A percentile compares a stretch with the other conserved stretches of the same genome.
These are phyloP conservation scores for Melanotus villosus DNA, from an alignment of 2,888 invertebrate species.

Conservation along the genomic window DNA sequence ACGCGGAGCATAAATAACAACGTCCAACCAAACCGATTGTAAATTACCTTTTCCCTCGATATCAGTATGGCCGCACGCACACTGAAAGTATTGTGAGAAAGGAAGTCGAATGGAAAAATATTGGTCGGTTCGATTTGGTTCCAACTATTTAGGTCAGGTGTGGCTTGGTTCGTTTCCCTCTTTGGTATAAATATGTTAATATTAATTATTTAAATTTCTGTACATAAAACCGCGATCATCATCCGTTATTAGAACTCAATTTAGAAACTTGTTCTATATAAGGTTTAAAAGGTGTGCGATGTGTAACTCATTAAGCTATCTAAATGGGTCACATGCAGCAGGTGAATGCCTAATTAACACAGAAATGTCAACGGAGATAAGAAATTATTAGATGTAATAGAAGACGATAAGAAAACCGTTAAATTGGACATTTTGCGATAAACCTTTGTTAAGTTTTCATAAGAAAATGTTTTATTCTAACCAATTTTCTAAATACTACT, in stretches of 20 bases:
- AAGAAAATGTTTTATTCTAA: too few species aligned
- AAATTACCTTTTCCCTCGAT: slow-evolving; percentile 13
- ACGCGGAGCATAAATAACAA: slow-evolving; percentile 1
- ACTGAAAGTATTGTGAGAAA: slow-evolving; percentile 4
- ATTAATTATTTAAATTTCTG: background rate
- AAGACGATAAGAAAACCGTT: too few species aligned
- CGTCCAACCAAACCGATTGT: background rate
- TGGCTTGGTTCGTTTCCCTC: background rate
- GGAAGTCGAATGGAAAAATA: slow-evolving; percentile 13
- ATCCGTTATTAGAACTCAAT: background rate
- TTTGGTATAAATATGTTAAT: background rate
- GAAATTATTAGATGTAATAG: too few species aligned
- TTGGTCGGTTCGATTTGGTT: background rate
- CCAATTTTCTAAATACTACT: too few species aligned
- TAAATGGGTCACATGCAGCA: background rate
- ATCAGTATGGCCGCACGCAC: slow-evolving; percentile 9
- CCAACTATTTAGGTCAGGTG: slow-evolving; percentile 9
- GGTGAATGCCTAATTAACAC: background rate
- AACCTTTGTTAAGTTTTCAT: too few species aligned
- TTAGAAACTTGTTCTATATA: background rate
- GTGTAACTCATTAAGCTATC: background rate
- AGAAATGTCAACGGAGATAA: too few species aligned
- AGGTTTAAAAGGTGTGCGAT: too few species aligned
- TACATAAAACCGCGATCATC: background rate
- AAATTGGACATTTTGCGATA: too few species aligned